Base-by-base conservation (phyloP, 2,888 invertebrate species). In the Timema cristinae region DNA sequence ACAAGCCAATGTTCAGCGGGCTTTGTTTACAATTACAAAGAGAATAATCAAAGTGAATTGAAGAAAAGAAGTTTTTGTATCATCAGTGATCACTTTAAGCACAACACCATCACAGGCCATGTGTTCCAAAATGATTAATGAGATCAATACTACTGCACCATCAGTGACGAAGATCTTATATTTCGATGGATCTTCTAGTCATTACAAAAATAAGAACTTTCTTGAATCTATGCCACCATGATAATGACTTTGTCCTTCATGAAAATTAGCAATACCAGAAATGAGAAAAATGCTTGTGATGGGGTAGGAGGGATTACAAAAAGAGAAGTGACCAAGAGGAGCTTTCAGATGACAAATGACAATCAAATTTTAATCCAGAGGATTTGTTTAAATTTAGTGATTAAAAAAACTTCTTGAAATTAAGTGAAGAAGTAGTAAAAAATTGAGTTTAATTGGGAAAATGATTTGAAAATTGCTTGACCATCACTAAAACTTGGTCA, bases 341-440 rank as follows among this genome's bases (percentile, higher is more conserved):
- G 56, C 56, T 16, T 56, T 15, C 56, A 56, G 56, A 15, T 13
- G 16, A 56, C 56, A 5, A 56, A 7, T 56, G 16, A 56, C 56
- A 56, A 6, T 56, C 7, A 56, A 13, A 56, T 56, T 52, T 52
- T 13, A 15, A 16, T 56, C 56, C 56, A 56, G 56, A 56, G 56
- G 56, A 56, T 16, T 15, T 56, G 6, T 56, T 56, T 56, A 6
- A 56, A 56, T 56, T 56, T 56, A 15, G 56, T 56, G 56, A 56
- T 56, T n/a, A n/a, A n/a, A n/a, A n/a, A n/a, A n/a, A n/a, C n/a
- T n/a, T n/a, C n/a, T n/a, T n/a, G n/a, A n/a, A n/a, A n/a, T n/a
- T n/a, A n/a, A n/a, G n/a, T n/a, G n/a, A n/a, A n/a, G n/a, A n/a
- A n/a, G n/a, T n/a, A n/a, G n/a, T n/a, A n/a, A n/a, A n/a, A n/a